phyloP scores from a whole-genome alignment of 64 coral and sea anemone genomes.

The Platygyra sinensis region DNA sequence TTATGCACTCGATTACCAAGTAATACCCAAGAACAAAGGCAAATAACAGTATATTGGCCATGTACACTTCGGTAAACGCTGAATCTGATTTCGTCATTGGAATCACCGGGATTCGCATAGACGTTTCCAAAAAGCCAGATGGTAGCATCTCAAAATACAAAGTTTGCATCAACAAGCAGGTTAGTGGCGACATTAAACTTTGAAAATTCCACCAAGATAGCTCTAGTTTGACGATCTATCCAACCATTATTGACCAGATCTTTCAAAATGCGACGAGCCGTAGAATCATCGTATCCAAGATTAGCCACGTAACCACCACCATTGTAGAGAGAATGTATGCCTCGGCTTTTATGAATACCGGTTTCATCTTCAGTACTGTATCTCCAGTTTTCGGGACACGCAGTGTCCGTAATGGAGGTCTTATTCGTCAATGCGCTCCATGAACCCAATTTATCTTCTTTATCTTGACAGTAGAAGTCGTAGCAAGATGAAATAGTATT shows the following conservation, averaged over 20 bases:
- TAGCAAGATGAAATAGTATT: not conserved
- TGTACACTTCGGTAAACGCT: constrained; percentile 24
- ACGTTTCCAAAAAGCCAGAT: constrained; percentile 45
- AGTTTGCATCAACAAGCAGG: constrained; percentile 23
- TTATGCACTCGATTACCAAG: not conserved
- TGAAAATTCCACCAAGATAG: constrained; percentile 47
- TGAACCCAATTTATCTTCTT: not conserved
- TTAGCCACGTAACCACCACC: constrained; percentile 60
- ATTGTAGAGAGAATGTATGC: constrained; percentile 23
- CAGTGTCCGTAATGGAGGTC: not conserved
- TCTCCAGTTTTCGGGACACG: constrained; percentile 61
- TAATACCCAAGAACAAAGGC: constrained; percentile 54
- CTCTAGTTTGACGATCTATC: constrained; percentile 70
- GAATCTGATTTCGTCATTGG: constrained; percentile 31
- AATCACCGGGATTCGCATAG: constrained; percentile 35
- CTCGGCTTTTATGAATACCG: not conserved
- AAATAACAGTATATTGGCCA: constrained; percentile 32
- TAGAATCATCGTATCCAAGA: constrained; percentile 48
- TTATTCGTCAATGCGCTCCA: not conserved
- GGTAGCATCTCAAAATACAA: constrained; percentile 51
- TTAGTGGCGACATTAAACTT: constrained; percentile 53
- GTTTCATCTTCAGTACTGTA: constrained; percentile 36
- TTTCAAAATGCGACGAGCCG: not conserved
- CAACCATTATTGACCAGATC: constrained; percentile 46
- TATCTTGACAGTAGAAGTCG: not conserved